Conservation (phyloP, 2,113 vertebrate species). For the Anarhynchus alexandrinus region DNA sequence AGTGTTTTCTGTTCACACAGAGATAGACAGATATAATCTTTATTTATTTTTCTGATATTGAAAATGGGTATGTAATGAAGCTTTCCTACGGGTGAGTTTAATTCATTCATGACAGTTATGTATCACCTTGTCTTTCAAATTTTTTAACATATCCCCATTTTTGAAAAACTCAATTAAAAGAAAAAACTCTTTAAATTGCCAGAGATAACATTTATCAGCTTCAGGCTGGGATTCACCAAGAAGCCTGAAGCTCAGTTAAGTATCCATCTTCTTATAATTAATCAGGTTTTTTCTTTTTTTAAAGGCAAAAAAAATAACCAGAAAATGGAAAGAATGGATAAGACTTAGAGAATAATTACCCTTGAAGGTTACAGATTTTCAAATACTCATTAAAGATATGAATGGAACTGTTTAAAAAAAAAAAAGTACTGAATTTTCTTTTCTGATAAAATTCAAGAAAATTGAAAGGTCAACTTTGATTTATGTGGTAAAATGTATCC, state of each 20-base stretch:
- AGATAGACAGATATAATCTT: background rate
- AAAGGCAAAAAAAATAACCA: conserved; percentile 7
- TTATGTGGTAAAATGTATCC: background rate
- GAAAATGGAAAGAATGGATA: conserved; percentile 11
- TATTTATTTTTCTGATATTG: background rate
- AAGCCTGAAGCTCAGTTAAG: conserved; percentile 8
- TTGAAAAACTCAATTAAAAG: background rate
- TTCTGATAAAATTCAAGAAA: background rate
- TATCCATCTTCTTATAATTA: conserved; percentile 53
- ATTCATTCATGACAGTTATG: background rate
- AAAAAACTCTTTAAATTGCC: background rate
- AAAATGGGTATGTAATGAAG: background rate
- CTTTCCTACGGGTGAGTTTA: background rate
- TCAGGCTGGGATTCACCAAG: background rate
- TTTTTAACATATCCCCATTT: background rate
- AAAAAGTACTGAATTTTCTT: background rate
- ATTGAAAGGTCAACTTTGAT: background rate
- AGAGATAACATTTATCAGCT: conserved; percentile 34
- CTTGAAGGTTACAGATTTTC: conserved; percentile 32
- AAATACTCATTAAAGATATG: conserved; percentile 42
- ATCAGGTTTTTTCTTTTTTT: conserved; percentile 9
- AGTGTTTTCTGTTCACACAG: background rate
- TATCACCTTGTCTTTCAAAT: background rate
- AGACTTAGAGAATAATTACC: conserved; percentile 21
- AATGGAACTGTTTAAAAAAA: background rate